Conservation (phyloP, 2,797 vertebrate species). For the Pseudomugil tenellus region DNA sequence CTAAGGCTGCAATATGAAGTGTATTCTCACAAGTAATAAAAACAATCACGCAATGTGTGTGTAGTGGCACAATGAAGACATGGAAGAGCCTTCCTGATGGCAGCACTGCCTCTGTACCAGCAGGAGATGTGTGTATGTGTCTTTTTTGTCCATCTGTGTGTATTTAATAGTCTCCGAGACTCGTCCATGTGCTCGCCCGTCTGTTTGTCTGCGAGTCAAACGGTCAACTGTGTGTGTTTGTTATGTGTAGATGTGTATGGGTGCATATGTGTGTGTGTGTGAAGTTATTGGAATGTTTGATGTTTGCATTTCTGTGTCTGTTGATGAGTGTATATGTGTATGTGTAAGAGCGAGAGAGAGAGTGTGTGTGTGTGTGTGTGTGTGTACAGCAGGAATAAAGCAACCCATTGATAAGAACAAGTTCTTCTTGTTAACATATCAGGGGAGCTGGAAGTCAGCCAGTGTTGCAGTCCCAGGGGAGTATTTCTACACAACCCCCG, state of each 20-base stretch:
- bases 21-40: slow-evolving; percentile 52
- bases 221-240: slow-evolving; percentile 35
- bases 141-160: slow-evolving; percentile 19
- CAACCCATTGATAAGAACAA: slow-evolving; percentile 85
- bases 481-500: slow-evolving; percentile 68
- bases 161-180: slow-evolving; percentile 26
- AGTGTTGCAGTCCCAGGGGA: slow-evolving; percentile 65
- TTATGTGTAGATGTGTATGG: slow-evolving; percentile 18
- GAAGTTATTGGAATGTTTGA: slow-evolving; percentile 55
- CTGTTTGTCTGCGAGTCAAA: slow-evolving; percentile 32
- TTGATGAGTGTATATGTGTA: slow-evolving; percentile 39
- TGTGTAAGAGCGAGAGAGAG: slow-evolving; percentile 13
- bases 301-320: slow-evolving; percentile 55
- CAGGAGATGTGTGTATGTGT: slow-evolving; percentile 27
- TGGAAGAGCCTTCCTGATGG: slow-evolving; percentile 57
- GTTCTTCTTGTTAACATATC: slow-evolving; percentile 86
- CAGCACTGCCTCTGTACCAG: slow-evolving; percentile 49
- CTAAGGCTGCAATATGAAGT: slow-evolving; percentile 40
- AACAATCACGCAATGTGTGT: slow-evolving; percentile 48
- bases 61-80: slow-evolving; percentile 40
- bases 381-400: slow-evolving; percentile 79
- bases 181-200: slow-evolving; percentile 26
- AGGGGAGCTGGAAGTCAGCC: slow-evolving; percentile 74
- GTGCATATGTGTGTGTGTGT: neutral
- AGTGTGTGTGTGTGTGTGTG: slow-evolving; percentile 64